Conservation (phyloP, 2,113 vertebrate species). For the Entelurus aequoreus region DNA sequence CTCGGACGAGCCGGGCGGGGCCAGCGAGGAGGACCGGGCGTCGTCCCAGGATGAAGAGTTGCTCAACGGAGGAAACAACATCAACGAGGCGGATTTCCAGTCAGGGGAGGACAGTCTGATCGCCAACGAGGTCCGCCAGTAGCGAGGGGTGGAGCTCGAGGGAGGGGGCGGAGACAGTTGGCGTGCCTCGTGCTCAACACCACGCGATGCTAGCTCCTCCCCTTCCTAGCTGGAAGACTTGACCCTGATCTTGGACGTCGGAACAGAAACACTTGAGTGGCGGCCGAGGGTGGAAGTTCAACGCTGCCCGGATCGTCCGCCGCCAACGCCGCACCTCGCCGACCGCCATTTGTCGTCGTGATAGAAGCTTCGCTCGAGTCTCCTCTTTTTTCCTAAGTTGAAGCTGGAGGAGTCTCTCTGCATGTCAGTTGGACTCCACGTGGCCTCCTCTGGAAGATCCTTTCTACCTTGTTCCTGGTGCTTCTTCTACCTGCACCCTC, state of each 20-base stretch:
- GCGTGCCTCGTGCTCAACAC: background rate
- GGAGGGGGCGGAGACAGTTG: conserved; percentile 35
- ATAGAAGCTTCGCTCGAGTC: conserved; percentile 29
- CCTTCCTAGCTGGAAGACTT: conserved; percentile 44
- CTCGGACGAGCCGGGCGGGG: conserved; percentile 76
- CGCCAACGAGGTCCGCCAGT: conserved; percentile 90
- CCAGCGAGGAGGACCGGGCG: conserved; percentile 78
- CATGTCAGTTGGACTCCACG: conserved; percentile 26
- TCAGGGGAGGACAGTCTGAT: conserved; percentile 98
- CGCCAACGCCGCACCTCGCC: background rate
- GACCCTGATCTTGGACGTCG: conserved; percentile 52
- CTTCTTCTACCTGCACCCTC: too few relatives aligned
- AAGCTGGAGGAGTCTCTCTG: conserved; percentile 13
- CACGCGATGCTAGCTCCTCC: conserved; percentile 15
- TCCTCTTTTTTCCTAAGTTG: background rate
- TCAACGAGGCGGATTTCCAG: conserved; percentile 95
- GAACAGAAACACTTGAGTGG: background rate
- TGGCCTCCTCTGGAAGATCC: background rate
- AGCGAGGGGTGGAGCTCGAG: conserved; percentile 47
- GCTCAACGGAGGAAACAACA: conserved; percentile 80
- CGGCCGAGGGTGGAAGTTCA: too few relatives aligned
- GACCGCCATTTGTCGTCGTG: conserved; percentile 25
- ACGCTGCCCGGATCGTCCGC: background rate
- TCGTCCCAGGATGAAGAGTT: conserved; percentile 89
- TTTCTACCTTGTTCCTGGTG: too few relatives aligned